Evolutionary conservation across 1,140 invertebrate species (phyloP), one percentile per base, ranked within the genome.

Genomic region (Brachystomella parvula): DNA sequence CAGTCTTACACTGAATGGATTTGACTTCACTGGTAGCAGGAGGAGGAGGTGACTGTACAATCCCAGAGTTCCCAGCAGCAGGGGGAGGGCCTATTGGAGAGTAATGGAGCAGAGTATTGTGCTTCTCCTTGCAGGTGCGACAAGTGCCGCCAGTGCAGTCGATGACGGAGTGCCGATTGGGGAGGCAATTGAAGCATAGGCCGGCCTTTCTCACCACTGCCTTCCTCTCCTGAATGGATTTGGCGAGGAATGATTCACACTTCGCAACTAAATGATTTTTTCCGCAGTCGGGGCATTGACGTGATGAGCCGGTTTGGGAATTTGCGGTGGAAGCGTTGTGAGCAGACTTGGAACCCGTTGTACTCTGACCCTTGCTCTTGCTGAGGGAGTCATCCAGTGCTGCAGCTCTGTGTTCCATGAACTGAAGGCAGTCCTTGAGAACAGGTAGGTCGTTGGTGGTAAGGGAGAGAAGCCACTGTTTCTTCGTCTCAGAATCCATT

Each of bases 401-500:
- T 26, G 30, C 6, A 2, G 57, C 56, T 21, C 57, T 9, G 12
- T 28, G 29, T 32, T 65, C 64, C 12, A 65, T 3, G 30, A 59
- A 65, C 2, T 59, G n/a, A 1, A 33, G 9, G 33, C 59, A 60
- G 2, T 31, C 32, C 32, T 29, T 15, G 15, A 64, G 29, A 19
- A 17, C 49, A 9, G 63, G 63, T 9, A 64, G 9, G 12, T 61
- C 31, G 24, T 32, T 30, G 9, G 39, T 49, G 15, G 32, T 32
- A 1, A 58, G 39, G 15, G 9, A 26, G 15, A 62, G 33, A 15
- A 47, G 39, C 66, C 66, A 68, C 31, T 64, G 21, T n/a, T 31
- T 9, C 26, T 44, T 59, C 1, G 66, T 31, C 19, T 68, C 66
- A 9, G 30, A 2, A 26, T 64, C 66, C 26, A 68, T 28, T 32